A percentile compares a stretch with the other conserved stretches of the same genome.
phyloP scores from a whole-genome alignment of 2,888 invertebrate species.

The Acrocyrtus sp. region DNA sequence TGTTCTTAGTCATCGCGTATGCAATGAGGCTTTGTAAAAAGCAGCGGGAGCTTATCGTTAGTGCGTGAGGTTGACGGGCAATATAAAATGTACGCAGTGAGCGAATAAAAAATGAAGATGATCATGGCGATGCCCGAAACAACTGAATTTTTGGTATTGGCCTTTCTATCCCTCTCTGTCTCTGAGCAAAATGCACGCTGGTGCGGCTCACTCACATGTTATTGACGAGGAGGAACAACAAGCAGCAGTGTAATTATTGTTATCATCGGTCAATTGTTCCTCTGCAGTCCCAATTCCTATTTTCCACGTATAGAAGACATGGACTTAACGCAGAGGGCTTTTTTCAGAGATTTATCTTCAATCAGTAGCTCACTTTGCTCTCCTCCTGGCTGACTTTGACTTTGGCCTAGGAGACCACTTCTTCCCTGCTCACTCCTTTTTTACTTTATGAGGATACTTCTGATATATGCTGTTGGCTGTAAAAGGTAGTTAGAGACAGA shows the following conservation, averaged over 20 bases:
- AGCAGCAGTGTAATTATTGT: conserved; percentile 15
- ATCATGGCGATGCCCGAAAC: background rate
- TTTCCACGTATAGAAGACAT: background rate
- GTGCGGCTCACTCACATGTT: too few relatives aligned
- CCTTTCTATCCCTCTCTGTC: background rate
- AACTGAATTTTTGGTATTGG: background rate
- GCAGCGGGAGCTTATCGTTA: conserved; percentile 28
- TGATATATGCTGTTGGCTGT: conserved; percentile 22
- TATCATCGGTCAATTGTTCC: conserved; percentile 20
- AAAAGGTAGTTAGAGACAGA: conserved; percentile 5
- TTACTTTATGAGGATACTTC: too few relatives aligned
- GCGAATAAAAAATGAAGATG: background rate
- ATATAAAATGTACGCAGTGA: background rate
- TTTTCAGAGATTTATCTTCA: background rate
- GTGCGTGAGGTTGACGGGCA: background rate
- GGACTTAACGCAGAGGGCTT: background rate
- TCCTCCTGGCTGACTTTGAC: conserved; percentile 19
- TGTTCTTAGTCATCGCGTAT: conserved; percentile 12
- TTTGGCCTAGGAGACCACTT: conserved; percentile 37
- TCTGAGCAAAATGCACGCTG: too few relatives aligned
- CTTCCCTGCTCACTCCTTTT: background rate
- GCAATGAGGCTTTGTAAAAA: conserved; percentile 24
- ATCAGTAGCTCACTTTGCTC: conserved; percentile 1
- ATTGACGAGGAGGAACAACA: conserved; percentile 9
- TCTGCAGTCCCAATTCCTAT: background rate